phyloP scores from a whole-genome alignment of 1,140 invertebrate species.

The Pantala flavescens region DNA sequence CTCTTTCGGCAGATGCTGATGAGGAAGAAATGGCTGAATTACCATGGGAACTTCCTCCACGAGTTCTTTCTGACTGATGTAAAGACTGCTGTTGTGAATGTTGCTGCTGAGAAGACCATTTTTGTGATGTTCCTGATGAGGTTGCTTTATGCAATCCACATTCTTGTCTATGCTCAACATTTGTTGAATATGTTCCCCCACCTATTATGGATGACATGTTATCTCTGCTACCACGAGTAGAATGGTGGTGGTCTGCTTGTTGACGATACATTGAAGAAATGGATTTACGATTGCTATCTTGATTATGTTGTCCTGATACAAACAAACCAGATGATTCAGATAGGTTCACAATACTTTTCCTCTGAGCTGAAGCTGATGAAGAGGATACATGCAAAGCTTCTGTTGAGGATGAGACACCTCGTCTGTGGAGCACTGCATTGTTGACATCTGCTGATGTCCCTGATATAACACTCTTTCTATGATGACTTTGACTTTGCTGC shows the following conservation, averaged over 20 bases:
- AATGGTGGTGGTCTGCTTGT: background rate
- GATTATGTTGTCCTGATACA: slow-evolving; percentile 45
- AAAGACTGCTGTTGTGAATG: slow-evolving; percentile 48
- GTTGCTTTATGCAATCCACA: background rate
- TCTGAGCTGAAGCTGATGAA: slow-evolving; percentile 62
- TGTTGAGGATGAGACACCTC: slow-evolving; percentile 45
- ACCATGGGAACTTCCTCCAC: slow-evolving; percentile 26
- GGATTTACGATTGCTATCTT: slow-evolving; percentile 57
- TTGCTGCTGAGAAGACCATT: slow-evolving; percentile 32
- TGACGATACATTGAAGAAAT: slow-evolving; percentile 59
- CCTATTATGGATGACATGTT: background rate
- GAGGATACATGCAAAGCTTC: slow-evolving; percentile 52
- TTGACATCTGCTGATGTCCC: slow-evolving; percentile 54
- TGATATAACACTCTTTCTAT: slow-evolving; percentile 59
- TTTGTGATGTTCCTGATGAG: background rate
- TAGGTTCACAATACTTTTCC: slow-evolving; percentile 66
- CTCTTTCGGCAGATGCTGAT: background rate
- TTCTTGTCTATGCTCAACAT: background rate
- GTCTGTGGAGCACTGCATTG: slow-evolving; percentile 66
- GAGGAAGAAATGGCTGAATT: background rate
- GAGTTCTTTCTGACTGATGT: slow-evolving; percentile 54
- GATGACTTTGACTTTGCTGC: slow-evolving; percentile 35
- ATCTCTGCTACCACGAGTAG: background rate
- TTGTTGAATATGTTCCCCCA: background rate
- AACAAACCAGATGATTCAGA: slow-evolving; percentile 53